Conservation (phyloP, 2,888 invertebrate genomes). For the Drosophila ustulata region DNA sequence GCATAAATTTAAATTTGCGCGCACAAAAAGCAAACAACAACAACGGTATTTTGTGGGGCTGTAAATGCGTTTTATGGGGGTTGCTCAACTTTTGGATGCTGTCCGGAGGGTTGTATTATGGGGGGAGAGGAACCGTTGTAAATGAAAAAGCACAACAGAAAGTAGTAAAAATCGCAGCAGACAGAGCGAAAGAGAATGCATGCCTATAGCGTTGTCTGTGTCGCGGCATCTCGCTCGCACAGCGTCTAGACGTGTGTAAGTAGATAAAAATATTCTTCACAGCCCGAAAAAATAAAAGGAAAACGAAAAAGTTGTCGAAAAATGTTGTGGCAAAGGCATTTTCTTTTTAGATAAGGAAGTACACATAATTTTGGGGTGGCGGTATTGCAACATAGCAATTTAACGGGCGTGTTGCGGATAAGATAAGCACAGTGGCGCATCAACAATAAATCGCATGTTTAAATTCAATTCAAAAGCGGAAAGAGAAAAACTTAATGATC, state of each 20-base stretch:
- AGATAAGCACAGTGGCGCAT: conserved; percentile 58
- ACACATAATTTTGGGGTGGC: conserved; percentile 11
- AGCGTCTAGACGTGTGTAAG: conserved; percentile 68
- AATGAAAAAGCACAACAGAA: conserved; percentile 48
- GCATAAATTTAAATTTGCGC: conserved; percentile 78
- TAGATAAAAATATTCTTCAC: conserved; percentile 67
- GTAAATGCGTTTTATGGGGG: conserved; percentile 75
- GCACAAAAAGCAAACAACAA: conserved; percentile 47
- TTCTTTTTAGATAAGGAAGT: conserved; percentile 64
- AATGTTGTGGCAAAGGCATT: conserved; percentile 51
- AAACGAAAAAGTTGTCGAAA: conserved; percentile 16
- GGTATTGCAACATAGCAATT: conserved; percentile 57
- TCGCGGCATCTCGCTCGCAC: conserved; percentile 29
- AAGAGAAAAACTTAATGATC: conserved; percentile 9
- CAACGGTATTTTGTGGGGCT: conserved; percentile 19
- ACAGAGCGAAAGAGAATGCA: conserved; percentile 40
- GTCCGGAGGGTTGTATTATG: conserved; percentile 47
- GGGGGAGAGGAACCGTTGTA: not conserved
- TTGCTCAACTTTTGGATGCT: conserved; percentile 61
- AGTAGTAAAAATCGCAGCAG: conserved; percentile 69
- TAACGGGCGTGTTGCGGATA: conserved; percentile 65
- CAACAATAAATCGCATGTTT: conserved; percentile 39
- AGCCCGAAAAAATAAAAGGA: conserved; percentile 33
- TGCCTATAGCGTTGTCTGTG: conserved; percentile 2
- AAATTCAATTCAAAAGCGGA: conserved; percentile 58